A percentile compares a stretch with the other conserved stretches of the same genome.
Evolutionary conservation across 2,113 vertebrate genomes (phyloP).

Genomic region (Oncorhynchus clarkii): DNA sequence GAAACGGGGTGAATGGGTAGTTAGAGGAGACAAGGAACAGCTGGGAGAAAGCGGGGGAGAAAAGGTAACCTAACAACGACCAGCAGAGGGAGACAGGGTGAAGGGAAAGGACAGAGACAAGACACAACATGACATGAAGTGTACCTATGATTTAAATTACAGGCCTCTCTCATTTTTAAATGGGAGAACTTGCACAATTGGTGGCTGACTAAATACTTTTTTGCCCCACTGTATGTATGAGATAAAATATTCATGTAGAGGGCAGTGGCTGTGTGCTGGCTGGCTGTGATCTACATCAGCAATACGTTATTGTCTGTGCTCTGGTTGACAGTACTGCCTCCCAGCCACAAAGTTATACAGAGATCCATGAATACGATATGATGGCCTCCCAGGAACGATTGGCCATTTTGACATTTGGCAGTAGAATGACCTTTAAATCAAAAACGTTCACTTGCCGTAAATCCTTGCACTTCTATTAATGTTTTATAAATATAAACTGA

Average conservation of each 20-base stretch:
- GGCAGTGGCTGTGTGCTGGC: slow-evolving; percentile 29
- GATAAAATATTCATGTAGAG: slow-evolving; percentile 63
- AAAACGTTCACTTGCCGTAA: neutral
- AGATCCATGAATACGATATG: slow-evolving; percentile 42
- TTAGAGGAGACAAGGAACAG: too few species aligned
- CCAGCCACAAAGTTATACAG: slow-evolving; percentile 28
- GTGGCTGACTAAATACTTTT: too few species aligned
- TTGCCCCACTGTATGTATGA: slow-evolving; percentile 21
- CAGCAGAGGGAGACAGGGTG: too few species aligned
- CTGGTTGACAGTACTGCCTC: slow-evolving; percentile 47
- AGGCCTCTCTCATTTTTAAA: too few species aligned
- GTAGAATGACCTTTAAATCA: slow-evolving; percentile 32
- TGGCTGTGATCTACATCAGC: slow-evolving; percentile 57
- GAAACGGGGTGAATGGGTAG: too few species aligned
- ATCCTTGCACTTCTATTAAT: slow-evolving; percentile 18
- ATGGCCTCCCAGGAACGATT: slow-evolving; percentile 39
- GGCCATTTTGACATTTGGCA: slow-evolving; percentile 37
- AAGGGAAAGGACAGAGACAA: too few species aligned
- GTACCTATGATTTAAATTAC: too few species aligned
- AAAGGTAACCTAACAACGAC: too few species aligned
- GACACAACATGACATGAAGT: too few species aligned
- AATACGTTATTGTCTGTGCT: slow-evolving; percentile 58
- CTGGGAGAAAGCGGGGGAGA: too few species aligned
- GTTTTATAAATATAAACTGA: slow-evolving; percentile 10
- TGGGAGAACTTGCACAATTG: too few species aligned